Evolutionary conservation across 2,888 invertebrate species (phyloP), one percentile per base, ranked within the genome.

Genomic region (Megastigmus dorsalis): DNA sequence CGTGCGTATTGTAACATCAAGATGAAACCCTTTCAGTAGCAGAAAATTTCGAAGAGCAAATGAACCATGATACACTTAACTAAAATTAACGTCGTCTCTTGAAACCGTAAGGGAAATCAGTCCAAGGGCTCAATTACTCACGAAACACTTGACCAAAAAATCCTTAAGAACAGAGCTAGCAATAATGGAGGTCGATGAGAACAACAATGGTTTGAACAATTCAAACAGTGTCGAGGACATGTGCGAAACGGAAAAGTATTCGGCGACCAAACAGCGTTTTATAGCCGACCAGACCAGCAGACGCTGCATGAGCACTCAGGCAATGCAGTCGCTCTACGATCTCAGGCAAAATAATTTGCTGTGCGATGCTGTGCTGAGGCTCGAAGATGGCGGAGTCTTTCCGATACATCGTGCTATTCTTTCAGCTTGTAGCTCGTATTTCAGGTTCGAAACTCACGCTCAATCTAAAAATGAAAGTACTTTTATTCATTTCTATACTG

Each of bases 401-500:
- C 94, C 94, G 43, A 95, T 97, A 66, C 97, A 97, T 88, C 92
- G 96, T 78, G 93, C 95, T 73, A 94, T 96, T 80, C 91, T 96
- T 82, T 95, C 95, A 76, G 94, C 96, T 70, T 95, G 96, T 89
- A 97, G 97, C 85, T 93, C 94, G 45, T 97, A 97, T 89, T 97
- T 97, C 89, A 92, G 94, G 95, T 95, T 89, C 41, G 6, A 30
- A 66, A 33, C 18, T 52, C 57, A 48, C n/a, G 28, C 38, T n/a
- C n/a, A n/a, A n/a, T n/a, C n/a, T n/a, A n/a, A n/a, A n/a, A n/a
- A n/a, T 20, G 26, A n/a, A 20, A 28, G 18, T 50, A 26, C 13
- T 28, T 38, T 18, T n/a, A n/a, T 45, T 3, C 9, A n/a, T 28
- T 55, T 20, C 60, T 54, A n/a, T n/a, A n/a, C n/a, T n/a, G n/a